Percentiles rank a stretch among this genome's conserved stretches.
Conservation (phyloP, 2,797 vertebrate genomes). For the Phataginus tricuspis region DNA sequence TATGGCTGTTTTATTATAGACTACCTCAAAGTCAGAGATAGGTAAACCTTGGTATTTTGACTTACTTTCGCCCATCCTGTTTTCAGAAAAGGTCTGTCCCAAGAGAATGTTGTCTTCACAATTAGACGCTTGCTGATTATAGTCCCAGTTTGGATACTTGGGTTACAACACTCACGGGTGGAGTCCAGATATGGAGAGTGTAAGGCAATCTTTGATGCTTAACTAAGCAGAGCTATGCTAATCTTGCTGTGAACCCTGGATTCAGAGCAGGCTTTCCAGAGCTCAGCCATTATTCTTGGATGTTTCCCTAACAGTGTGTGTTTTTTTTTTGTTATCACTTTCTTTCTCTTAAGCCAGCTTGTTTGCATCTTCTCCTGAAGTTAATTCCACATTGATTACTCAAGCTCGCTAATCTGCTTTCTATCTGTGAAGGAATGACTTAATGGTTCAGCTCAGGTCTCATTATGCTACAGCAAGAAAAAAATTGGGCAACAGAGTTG, state of each 20-base stretch:
- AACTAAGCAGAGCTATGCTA: neutral
- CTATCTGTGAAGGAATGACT: conserved; percentile 72
- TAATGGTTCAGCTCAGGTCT: conserved; percentile 41
- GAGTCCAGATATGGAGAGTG: neutral
- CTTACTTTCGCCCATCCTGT: neutral
- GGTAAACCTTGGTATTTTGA: neutral
- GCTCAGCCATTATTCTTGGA: neutral
- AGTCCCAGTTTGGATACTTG: neutral
- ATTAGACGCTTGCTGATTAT: neutral
- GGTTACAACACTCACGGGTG: neutral
- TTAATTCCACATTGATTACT: conserved; percentile 76
- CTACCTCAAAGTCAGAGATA: neutral
- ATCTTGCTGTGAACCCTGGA: neutral
- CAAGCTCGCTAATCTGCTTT: conserved; percentile 76
- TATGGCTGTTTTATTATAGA: neutral
- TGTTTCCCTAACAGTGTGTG: neutral
- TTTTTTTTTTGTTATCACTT: conserved; percentile 36
- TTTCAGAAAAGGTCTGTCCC: neutral
- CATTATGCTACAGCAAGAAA: conserved; percentile 44
- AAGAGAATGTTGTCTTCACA: neutral
- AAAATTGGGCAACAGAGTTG: neutral
- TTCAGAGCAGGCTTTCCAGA: neutral
- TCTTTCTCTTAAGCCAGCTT: neutral
- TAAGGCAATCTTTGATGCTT: neutral
- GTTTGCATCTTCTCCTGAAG: conserved; percentile 73